Evolutionary conservation across 2,113 vertebrate species (phyloP), one percentile per base, ranked within the genome.

Genomic region (Salvelinus sp.): DNA sequence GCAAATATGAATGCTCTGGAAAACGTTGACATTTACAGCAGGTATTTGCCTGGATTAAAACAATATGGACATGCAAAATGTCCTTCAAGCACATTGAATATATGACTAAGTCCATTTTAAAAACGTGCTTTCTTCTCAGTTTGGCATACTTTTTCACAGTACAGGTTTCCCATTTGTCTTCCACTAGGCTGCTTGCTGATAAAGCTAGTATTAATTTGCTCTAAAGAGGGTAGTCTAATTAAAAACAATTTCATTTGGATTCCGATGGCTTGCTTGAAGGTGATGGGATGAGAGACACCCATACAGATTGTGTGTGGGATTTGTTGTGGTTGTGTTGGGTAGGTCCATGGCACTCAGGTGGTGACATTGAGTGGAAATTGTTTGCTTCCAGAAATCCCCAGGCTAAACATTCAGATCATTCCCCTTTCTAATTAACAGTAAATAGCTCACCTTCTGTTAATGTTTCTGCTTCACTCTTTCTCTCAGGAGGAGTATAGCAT

Each of bases 331-430:
- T 48, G 28, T 72, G 30, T 54, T 72, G 54, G 30, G 70, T 48
- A 38, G 30, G 33, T 20, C 18, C 54, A 72, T n/a, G n/a, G 70
- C 23, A 72, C n/a, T 88, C 81, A 74, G 86, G 86, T 87, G 87
- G 79, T 82, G 80, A 81, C 75, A 75, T 57, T 69, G 78, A 81
- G 74, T 69, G 72, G 69, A 79, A 74, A 74, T 82, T 83, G 79
- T 89, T 89, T 81, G 82, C 69, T 62, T 54, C 72, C 10, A 38
- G 73, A 80, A 85, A 83, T 79, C 66, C 79, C 70, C 76, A 82
- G 80, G 85, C 82, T 77, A 83, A 82, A 38, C 68, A 83, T 78
- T 73, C 81, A 66, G 69, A 76, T 74, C 77, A 60, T 81, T 77
- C 5, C 6, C 67, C 12, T 76, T 73, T 83, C 58, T 60, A 70